Percentiles rank a stretch among this genome's conserved stretches.
These are phyloP conservation scores for Strigops habroptila DNA, from an alignment of 2,113 vertebrate species.

Conservation along the genomic window DNA sequence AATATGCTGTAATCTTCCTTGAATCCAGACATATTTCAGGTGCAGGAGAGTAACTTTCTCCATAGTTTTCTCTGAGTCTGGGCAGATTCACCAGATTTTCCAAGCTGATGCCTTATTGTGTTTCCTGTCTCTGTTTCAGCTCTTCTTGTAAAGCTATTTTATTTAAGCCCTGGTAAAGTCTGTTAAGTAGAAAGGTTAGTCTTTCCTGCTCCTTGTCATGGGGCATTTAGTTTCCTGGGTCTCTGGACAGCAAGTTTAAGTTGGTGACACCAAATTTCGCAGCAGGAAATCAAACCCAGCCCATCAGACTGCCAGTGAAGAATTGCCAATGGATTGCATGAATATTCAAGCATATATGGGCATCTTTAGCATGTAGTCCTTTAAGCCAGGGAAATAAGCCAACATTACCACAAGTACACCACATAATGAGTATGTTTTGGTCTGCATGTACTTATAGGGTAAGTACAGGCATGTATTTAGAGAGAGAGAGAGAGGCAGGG, in stretches of 20 bases:
- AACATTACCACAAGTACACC: background rate
- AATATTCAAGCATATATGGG: background rate
- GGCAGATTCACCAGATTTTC: constrained; percentile 12
- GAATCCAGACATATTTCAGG: constrained; percentile 4
- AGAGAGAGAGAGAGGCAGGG: background rate
- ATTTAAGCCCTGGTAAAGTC: background rate
- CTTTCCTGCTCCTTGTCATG: background rate
- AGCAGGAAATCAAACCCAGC: background rate
- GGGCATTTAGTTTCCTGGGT: background rate
- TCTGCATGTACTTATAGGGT: background rate
- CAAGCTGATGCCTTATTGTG: background rate
- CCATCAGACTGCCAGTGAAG: background rate
- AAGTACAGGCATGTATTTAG: background rate
- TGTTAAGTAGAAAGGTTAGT: background rate
- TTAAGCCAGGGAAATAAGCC: background rate
- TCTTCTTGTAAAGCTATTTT: background rate
- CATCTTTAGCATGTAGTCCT: background rate
- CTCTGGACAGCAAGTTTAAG: background rate
- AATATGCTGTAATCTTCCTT: constrained; percentile 18
- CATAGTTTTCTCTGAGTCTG: background rate
- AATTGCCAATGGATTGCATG: background rate
- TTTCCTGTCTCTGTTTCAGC: constrained; percentile 1
- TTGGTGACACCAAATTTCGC: background rate
- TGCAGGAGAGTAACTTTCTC: background rate
- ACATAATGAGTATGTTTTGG: background rate